Evolutionary conservation across 2,113 vertebrate genomes (phyloP), one percentile per base, ranked within the genome.

Genomic region (Coreoperca whiteheadi): DNA sequence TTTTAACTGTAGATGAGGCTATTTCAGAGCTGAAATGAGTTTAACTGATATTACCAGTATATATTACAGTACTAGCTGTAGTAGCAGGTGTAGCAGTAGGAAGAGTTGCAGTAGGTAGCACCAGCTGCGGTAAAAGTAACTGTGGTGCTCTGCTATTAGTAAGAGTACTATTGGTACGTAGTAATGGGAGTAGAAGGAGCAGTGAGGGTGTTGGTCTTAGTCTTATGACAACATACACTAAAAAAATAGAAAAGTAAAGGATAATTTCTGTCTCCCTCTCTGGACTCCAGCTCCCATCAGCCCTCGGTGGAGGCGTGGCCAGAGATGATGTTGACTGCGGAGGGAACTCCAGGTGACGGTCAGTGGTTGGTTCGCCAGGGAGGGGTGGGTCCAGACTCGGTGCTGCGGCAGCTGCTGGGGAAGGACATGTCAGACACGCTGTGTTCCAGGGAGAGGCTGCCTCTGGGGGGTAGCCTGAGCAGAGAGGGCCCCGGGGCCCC

Each of bases 341-440:
- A 96, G 90, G 94, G 84, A 20, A 89, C 88, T 0, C 88, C 93
- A 0, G 92, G 84, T 0, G 93, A 95, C 28, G 94, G 92, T 70
- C 95, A 93, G 1, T 92, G 94, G 89, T 89, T 94, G 74, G 90
- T 97, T 69, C 97, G 96, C 89, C 96, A 95, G 87, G 97, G 96
- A 77, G 97, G 97, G 0, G 96, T 96, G 54, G 97, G 97, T 65
- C 95, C 97, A 0, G 97, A 98, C 89, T 94, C 96, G 2, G 97
- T 97, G 84, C 90, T 97, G 14, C 94, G 96, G 9, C 97, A 98
- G 88, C 94, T 98, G 69, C 84, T 98, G 92, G 97, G 97, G 43
- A 98, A 98, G 86, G 98, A 99, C 85, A 92, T 96, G 48, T 93
- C 96, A 6, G 97, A 97, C 82, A 93, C 96, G 5, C 94, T 96